Evolutionary conservation across 2,113 vertebrate species (phyloP).

Genomic region (Leiothrix lutea): DNA sequence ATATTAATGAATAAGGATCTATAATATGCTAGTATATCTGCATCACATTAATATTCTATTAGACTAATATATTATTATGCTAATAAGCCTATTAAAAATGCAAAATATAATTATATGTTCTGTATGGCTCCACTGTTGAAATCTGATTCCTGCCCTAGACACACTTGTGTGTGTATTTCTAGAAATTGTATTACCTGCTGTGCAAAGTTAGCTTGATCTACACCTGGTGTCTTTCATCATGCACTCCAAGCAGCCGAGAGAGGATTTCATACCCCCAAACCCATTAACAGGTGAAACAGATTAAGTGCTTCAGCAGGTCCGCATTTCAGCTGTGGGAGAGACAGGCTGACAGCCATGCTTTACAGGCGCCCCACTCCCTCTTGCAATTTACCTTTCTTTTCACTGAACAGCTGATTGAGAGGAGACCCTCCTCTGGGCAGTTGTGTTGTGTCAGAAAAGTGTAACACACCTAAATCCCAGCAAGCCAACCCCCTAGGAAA

Average conservation of each 20-base stretch:
- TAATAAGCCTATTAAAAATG: conserved; percentile 69
- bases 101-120: conserved; percentile 66
- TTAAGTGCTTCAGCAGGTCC: background rate
- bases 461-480: fast-evolving
- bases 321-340: background rate
- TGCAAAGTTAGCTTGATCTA: conserved; percentile 37
- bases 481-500: fast-evolving
- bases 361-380: fast-evolving
- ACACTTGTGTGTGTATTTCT: conserved; percentile 13
- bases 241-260: background rate
- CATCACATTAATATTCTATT: conserved; percentile 70
- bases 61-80: conserved; percentile 63
- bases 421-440: background rate
- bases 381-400: background rate
- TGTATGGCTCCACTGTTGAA: conserved; percentile 33
- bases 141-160: conserved; percentile 29
- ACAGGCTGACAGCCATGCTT: background rate
- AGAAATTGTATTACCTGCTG: conserved; percentile 15
- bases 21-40: conserved; percentile 64
- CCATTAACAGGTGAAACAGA: background rate
- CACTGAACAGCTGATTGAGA: background rate
- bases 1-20: conserved; percentile 63
- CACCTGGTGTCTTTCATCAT: background rate
- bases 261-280: background rate
- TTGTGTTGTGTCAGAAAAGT: background rate